Base-by-base conservation (phyloP, 2,113 vertebrate genomes). In the Neolamprologus ventralis region DNA sequence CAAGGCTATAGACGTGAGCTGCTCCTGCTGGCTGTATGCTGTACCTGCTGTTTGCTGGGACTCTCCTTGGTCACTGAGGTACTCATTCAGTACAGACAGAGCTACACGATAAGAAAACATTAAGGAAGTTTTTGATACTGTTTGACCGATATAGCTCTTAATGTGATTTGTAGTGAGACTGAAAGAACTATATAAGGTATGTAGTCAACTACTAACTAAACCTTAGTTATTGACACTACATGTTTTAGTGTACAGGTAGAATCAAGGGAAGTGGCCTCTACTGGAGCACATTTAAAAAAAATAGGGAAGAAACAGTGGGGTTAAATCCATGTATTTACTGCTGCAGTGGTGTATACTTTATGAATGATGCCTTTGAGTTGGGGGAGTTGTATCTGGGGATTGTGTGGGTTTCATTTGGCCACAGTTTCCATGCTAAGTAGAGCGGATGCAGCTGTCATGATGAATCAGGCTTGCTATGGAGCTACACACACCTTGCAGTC, bases 21-120 rank as follows among this genome's bases (percentile, higher is more conserved):
- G 31, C 19, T 91, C 3, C 86, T 95, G 73, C 87, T 94, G 54
- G 78, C 78, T 16, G 85, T 95, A 68, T 93, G 93, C 82, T 35
- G n/a, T 7, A 11, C 26, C 71, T 87, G 84, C 91, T 95, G 91
- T 84, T 13, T 92, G 79, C 54, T 94, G 65, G 94, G 94, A 85
- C 11, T 95, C 8, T 57, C 42, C 5, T 53, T 95, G 81, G 92
- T 95, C 81, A 94, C 94, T 5, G 92, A 95, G 92, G 94, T 94
- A 35, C 6, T 78, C 57, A 23, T 31, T 37, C 26, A 51, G 21
- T 73, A 73, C 68, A 26, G 13, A 73, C 7, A 1, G 68, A 73
- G 37, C 37, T 45, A 45, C 19, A 73, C 1, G 13, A 42, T 73
- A 40, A 73, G 12, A 73, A 45, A 45, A 45, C 21, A 73, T 23